Conservation (phyloP, 2,797 vertebrate genomes). For the Euthynnus affinis region DNA sequence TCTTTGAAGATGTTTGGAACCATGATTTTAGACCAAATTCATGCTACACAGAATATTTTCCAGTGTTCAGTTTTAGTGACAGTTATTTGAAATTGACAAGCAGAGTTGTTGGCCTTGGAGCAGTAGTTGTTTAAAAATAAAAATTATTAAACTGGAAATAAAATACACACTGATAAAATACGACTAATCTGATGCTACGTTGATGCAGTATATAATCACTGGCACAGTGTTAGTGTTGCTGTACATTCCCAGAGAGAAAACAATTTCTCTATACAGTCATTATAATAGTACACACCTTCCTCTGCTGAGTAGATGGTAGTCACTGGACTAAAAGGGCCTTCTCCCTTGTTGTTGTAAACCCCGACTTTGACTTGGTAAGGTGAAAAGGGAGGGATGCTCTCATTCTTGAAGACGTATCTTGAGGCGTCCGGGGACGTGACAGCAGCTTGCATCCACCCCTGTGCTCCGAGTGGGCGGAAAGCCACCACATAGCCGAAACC, state of each 20-base stretch:
- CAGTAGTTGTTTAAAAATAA: constrained; percentile 2
- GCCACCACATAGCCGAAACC: constrained; percentile 96
- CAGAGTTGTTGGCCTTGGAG: not conserved
- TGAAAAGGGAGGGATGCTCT: constrained; percentile 93
- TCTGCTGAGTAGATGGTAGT: constrained; percentile 93
- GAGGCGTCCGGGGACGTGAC: constrained; percentile 93
- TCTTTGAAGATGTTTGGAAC: not conserved
- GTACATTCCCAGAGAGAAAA: constrained; percentile 1
- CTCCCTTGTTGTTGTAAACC: constrained; percentile 95
- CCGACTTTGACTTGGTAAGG: constrained; percentile 95
- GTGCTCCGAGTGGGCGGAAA: constrained; percentile 90
- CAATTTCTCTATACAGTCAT: not conserved
- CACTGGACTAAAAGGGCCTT: constrained; percentile 91
- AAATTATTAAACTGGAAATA: not conserved
- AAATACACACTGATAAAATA: not conserved
- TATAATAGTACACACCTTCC: constrained; percentile 87
- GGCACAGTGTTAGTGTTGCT: not conserved
- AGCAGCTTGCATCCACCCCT: constrained; percentile 95
- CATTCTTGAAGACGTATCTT: constrained; percentile 94
- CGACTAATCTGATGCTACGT: not conserved
- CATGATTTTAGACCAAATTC: not conserved
- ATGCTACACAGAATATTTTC: not conserved
- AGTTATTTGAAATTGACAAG: not conserved
- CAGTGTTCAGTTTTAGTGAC: not conserved
- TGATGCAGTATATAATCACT: not conserved